Evolutionary conservation across 2,888 invertebrate genomes (phyloP).

Genomic region (Ichneumoninae sp.): DNA sequence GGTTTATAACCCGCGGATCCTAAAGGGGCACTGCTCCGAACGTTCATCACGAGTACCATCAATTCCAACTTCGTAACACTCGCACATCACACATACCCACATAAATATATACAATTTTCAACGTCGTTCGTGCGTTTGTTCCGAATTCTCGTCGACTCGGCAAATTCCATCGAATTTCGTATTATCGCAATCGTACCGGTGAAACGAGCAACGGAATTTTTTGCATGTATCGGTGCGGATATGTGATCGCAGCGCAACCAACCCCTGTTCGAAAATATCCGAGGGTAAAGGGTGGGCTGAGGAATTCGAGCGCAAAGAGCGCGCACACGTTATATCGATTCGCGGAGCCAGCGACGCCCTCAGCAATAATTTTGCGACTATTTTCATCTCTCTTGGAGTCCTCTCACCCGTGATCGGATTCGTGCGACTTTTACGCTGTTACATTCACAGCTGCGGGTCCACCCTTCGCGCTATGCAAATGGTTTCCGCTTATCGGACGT

Average conservation of each 20-base stretch:
- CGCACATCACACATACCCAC: constrained; percentile 38
- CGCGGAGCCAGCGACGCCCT: constrained; percentile 62
- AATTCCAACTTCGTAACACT: constrained; percentile 45
- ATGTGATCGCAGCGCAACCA: constrained; percentile 1
- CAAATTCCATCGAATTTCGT: not conserved
- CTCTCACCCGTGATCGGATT: constrained; percentile 44
- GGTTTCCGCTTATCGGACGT: not conserved
- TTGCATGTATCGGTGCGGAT: not conserved
- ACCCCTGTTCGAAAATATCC: constrained; percentile 10
- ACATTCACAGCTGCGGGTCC: constrained; percentile 32
- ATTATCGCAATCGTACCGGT: not conserved
- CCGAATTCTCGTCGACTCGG: not conserved
- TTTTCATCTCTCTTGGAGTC: constrained; percentile 32
- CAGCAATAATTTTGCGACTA: constrained; percentile 56
- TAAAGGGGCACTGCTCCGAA: constrained; percentile 67
- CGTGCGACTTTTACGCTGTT: constrained; percentile 51
- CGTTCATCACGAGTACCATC: constrained; percentile 36
- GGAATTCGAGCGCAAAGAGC: constrained; percentile 43
- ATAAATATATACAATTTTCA: constrained; percentile 30
- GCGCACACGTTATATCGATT: constrained; percentile 70
- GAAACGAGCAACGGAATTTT: not conserved
- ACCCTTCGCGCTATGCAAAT: not conserved
- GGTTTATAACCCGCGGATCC: constrained; percentile 51
- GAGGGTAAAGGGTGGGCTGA: constrained; percentile 2
- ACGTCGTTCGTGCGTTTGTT: not conserved